phyloP scores from a whole-genome alignment of 2,113 vertebrate genomes.

The Myrmophylax atrothorax region DNA sequence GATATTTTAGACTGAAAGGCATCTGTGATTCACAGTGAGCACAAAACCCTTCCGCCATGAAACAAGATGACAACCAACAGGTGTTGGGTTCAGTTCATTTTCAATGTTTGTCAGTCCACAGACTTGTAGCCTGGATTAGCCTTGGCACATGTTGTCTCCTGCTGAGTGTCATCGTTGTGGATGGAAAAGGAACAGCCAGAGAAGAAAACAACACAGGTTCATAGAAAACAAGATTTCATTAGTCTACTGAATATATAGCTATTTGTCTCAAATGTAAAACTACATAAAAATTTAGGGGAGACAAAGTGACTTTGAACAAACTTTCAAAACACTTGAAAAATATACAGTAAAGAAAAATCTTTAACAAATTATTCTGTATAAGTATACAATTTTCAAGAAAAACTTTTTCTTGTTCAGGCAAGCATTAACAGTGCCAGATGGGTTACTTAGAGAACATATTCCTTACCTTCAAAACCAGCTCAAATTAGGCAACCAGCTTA shows the following conservation, averaged over 20 bases:
- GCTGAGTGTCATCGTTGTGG: not conserved
- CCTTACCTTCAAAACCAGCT: not conserved
- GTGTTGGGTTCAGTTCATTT: not conserved
- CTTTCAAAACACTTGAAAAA: not conserved
- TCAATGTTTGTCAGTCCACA: not conserved
- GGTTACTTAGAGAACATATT: not conserved
- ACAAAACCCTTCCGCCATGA: not conserved
- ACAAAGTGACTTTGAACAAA: not conserved
- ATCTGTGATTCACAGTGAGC: not conserved
- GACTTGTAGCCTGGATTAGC: not conserved
- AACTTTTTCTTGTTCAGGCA: not conserved
- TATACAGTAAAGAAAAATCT: not conserved
- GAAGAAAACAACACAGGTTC: not conserved
- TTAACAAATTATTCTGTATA: not conserved
- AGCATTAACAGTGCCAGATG: not conserved
- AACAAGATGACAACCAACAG: not conserved
- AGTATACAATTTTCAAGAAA: not conserved
- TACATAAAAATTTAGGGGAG: not conserved
- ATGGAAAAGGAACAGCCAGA: not conserved
- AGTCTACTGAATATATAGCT: not conserved
- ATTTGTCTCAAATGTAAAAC: not conserved
- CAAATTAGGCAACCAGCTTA: not conserved
- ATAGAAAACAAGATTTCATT: not conserved
- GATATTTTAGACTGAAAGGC: not conserved
- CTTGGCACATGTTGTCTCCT: not conserved